Evolutionary conservation across 2,888 invertebrate species (phyloP).

Genomic region (Athalia circularis): DNA sequence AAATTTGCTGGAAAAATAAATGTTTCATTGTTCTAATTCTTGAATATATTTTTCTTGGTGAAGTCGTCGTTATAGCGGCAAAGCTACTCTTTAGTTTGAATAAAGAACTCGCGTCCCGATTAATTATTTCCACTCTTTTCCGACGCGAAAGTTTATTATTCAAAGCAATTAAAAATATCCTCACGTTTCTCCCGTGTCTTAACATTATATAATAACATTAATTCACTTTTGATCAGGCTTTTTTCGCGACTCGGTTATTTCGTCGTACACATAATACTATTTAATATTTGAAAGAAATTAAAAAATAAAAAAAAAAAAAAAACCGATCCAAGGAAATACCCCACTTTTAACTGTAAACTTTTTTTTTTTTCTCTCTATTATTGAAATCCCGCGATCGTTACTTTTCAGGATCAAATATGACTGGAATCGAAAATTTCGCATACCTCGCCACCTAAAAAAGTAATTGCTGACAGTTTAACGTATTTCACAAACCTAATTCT

Average conservation of each 20-base stretch:
- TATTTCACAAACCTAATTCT: constrained; percentile 31
- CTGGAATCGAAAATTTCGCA: not conserved
- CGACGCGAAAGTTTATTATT: constrained; percentile 3
- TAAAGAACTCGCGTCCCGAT: not conserved
- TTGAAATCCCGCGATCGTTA: too few species aligned
- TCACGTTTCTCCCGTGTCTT: constrained; percentile 1
- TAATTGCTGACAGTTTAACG: not conserved
- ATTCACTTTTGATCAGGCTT: constrained; percentile 44
- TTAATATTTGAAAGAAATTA: too few species aligned
- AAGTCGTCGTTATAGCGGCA: too few species aligned
- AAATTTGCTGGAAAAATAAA: not conserved
- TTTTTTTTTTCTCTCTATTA: too few species aligned
- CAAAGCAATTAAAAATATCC: constrained; percentile 35
- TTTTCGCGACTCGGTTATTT: too few species aligned
- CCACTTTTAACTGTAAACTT: too few species aligned
- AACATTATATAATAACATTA: constrained; percentile 58
- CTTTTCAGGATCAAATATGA: too few species aligned
- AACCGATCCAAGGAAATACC: too few species aligned
- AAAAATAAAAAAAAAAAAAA: too few species aligned
- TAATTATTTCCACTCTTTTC: constrained; percentile 17
- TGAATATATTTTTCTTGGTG: not conserved
- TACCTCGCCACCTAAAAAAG: not conserved
- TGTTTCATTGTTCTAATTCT: too few species aligned
- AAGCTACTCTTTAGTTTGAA: not conserved
- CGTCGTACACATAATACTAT: too few species aligned